These are phyloP conservation scores for Hermodice carunculata DNA, from an alignment of 2,888 invertebrate genomes.

Conservation along the genomic window DNA sequence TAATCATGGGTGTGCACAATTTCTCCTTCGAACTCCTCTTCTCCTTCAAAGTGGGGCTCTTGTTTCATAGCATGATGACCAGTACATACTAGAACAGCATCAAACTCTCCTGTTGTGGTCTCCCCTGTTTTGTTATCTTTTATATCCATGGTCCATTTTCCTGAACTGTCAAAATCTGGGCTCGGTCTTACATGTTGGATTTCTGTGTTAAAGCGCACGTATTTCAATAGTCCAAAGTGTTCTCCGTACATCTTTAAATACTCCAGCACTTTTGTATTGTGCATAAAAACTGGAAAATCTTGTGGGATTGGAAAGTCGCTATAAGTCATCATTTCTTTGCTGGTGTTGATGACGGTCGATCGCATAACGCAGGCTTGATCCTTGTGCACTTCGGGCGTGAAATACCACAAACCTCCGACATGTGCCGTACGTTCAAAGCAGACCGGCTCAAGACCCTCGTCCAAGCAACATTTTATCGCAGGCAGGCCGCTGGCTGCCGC, in stretches of 20 bases:
- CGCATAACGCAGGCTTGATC: slow-evolving; percentile 56
- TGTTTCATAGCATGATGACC: slow-evolving; percentile 52
- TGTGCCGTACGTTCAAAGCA: slow-evolving; percentile 60
- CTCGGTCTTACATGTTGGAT: slow-evolving; percentile 38
- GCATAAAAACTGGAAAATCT: slow-evolving; percentile 66
- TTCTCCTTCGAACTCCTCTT: slow-evolving; percentile 54
- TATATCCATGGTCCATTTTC: slow-evolving; percentile 59
- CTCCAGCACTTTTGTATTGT: slow-evolving; percentile 59
- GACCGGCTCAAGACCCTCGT: slow-evolving; percentile 60
- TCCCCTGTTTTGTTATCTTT: slow-evolving; percentile 51
- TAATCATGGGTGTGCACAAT: slow-evolving; percentile 60
- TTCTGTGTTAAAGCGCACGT: slow-evolving; percentile 59
- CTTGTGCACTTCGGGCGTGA: slow-evolving; percentile 40
- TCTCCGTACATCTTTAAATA: slow-evolving; percentile 40
- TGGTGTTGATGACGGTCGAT: slow-evolving; percentile 61
- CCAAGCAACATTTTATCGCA: slow-evolving; percentile 65
- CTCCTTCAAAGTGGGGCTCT: slow-evolving; percentile 48
- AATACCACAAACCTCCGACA: slow-evolving; percentile 65
- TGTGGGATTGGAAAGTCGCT: slow-evolving; percentile 67
- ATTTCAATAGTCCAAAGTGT: slow-evolving; percentile 54
- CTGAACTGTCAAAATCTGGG: slow-evolving; percentile 53
- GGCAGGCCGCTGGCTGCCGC: slow-evolving; percentile 69
- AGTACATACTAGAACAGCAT: slow-evolving; percentile 61
- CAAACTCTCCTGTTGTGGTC: slow-evolving; percentile 47
- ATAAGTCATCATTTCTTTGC: slow-evolving; percentile 63